Evolutionary conservation across 2,797 vertebrate species (phyloP).

Genomic region (Agapornis canus): DNA sequence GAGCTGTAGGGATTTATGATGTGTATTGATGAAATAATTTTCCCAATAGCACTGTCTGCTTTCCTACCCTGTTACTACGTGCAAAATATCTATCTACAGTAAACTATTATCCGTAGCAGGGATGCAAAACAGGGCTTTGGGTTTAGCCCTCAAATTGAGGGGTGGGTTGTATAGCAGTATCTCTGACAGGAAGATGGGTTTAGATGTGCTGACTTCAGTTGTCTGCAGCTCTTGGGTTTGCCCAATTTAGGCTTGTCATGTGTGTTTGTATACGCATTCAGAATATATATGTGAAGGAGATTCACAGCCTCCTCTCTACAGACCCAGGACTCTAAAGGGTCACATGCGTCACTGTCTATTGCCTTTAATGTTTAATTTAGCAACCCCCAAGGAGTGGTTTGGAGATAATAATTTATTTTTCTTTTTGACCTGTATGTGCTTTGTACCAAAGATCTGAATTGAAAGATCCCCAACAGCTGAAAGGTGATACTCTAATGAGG

Average conservation of each 20-base stretch:
- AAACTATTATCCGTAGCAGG: neutral
- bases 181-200: neutral
- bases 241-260: neutral
- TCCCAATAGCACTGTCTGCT: neutral
- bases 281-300: neutral
- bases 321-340: neutral
- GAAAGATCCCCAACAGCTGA: neutral
- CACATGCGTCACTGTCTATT: neutral
- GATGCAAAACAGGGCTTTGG: neutral
- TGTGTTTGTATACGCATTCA: neutral
- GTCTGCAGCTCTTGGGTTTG: neutral
- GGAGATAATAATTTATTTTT: neutral
- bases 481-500: neutral
- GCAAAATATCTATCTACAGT: neutral
- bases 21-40: neutral
- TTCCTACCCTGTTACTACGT: neutral
- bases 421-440: neutral
- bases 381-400: neutral
- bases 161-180: neutral
- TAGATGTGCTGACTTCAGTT: constrained; percentile 2
- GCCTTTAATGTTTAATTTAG: neutral
- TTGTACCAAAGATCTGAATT: neutral
- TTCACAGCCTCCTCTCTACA: neutral
- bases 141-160: neutral
- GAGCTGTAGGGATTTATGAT: neutral